Evolutionary conservation across 2,797 vertebrate species (phyloP).

Genomic region (Gambusia yucatana): DNA sequence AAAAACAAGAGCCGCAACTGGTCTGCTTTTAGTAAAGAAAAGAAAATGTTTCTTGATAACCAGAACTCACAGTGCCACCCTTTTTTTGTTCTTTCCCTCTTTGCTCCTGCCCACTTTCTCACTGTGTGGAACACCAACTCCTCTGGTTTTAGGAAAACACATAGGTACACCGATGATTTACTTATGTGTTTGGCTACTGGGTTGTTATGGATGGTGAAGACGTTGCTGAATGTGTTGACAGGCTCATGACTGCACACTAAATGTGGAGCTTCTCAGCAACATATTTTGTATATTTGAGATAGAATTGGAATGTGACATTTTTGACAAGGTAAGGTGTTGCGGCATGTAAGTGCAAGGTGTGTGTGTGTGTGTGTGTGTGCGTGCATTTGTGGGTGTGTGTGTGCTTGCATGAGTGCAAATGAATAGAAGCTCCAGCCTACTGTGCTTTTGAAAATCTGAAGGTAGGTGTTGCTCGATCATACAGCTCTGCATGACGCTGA

Average conservation of each 20-base stretch:
- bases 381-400: constrained; percentile 9
- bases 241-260: constrained; percentile 34
- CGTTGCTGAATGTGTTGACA: constrained; percentile 38
- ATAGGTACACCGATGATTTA: constrained; percentile 61
- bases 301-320: constrained; percentile 52
- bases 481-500: constrained; percentile 74
- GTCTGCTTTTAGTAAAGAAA: constrained; percentile 41
- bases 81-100: constrained; percentile 22
- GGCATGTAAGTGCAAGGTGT: constrained; percentile 38
- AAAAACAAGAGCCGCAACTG: constrained; percentile 45
- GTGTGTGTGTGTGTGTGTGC: not conserved
- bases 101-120: constrained; percentile 42
- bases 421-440: constrained; percentile 34
- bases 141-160: constrained; percentile 70
- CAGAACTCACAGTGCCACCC: constrained; percentile 86
- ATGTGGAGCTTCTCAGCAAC: constrained; percentile 30
- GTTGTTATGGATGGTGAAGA: constrained; percentile 51
- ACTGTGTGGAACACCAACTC: constrained; percentile 56
- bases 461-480: constrained; percentile 69
- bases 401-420: constrained; percentile 46
- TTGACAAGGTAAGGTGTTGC: constrained; percentile 65
- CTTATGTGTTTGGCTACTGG: constrained; percentile 50
- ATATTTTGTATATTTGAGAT: constrained; percentile 28
- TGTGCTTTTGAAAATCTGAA: constrained; percentile 66
- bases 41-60: constrained; percentile 74